Evolutionary conservation across 2,113 vertebrate species (phyloP), one percentile per base, ranked within the genome.

Genomic region (Xenopus tropicalis): DNA sequence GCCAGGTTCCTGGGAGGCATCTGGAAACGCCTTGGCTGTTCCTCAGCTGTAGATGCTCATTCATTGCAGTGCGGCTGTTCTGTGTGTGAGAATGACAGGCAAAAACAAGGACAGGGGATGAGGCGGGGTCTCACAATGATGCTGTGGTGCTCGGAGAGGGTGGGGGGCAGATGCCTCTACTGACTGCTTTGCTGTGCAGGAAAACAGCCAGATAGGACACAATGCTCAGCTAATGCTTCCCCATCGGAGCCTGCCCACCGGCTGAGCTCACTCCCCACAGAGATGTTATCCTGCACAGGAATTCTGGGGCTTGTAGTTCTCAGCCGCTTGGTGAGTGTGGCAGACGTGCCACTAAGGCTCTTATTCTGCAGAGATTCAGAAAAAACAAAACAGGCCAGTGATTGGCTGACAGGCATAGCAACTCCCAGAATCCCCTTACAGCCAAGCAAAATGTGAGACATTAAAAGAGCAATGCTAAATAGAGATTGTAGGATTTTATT

Each of bases 271-370:
- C 52, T 63, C 66, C 66, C 48, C 10, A 14, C 58, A 66, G 66
- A 52, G 57, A 51, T 17, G 20, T 29, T 23, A 61, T n/a, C 65
- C 66, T 63, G 72, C 44, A 19, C 1, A 42, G 73, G 86, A 81
- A 84, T 82, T 83, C 84, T 74, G 88, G 88, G 88, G 87, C 77
- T 61, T 85, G 87, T 85, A 88, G 87, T 88, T 81, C 85, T 19
- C 75, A 62, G 46, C 29, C 5, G 29, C 1, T 9, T 37, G 29
- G 6, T 37, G 29, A 8, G 29, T 37, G 10, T 37, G 29, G 29
- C 29, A 37, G 29, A 37, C 29, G 29, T 37, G 1, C 29, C 29
- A 37, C 29, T 37, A 37, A 37, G 29, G 29, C 29, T 37, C 29
- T 9, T 37, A 3, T 1, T 37, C 29, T 37, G 29, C 29, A 37